Percentiles rank a stretch among this genome's conserved stretches.
Evolutionary conservation across 2,113 vertebrate species (phyloP).

Genomic region (Lycocorax pyrrhopterus): DNA sequence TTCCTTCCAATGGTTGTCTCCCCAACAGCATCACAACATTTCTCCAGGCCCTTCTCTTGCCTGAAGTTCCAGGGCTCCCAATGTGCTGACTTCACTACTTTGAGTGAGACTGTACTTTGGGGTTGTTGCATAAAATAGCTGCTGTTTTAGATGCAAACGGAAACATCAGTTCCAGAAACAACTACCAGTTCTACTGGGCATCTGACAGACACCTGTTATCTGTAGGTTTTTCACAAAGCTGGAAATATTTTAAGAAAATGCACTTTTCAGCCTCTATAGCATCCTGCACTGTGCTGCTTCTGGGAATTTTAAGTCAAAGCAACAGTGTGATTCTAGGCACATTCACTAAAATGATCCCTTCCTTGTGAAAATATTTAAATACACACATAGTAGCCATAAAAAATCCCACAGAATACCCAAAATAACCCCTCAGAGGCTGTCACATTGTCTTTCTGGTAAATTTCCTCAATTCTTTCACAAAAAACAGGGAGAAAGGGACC

Average conservation of each 20-base stretch:
- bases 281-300: neutral
- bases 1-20: neutral
- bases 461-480: neutral
- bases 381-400: neutral
- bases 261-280: neutral
- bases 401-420: neutral
- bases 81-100: neutral
- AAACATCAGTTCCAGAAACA: neutral
- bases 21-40: neutral
- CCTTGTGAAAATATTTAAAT: neutral
- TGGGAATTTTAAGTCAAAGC: neutral
- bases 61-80: neutral
- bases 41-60: neutral
- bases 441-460: neutral
- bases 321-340: neutral
- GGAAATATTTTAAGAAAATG: neutral
- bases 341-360: neutral
- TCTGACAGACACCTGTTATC: neutral
- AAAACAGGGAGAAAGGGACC: neutral
- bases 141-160: neutral
- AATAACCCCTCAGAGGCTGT: neutral
- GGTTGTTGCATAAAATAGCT: neutral
- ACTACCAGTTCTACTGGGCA: neutral
- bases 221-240: neutral
- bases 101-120: neutral